Base-by-base conservation (phyloP, 1,140 invertebrate species). In the Macrocentrus cingulum region DNA sequence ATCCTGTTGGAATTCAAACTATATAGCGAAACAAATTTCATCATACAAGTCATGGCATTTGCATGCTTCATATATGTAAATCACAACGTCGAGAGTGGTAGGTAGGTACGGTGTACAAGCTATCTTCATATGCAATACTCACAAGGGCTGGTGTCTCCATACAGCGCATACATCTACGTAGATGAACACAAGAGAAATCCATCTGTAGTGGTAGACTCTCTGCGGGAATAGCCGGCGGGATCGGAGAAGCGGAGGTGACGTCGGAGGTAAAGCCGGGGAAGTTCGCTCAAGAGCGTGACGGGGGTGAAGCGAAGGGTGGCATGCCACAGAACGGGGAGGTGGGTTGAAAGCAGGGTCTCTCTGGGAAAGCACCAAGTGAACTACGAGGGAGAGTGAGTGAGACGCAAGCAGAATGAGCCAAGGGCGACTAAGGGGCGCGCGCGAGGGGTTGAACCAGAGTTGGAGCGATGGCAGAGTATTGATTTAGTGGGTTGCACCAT, bases 391-490 rank as follows among this genome's bases (percentile, higher is more conserved):
- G 65, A 36, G 59, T 44, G 34, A 39, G 58, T 44, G 60, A 60
- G 66, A 62, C 61, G 56, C 51, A 62, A 59, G 50, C 59, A 53
- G 56, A 59, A 29, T 48, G 51, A 37, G 18, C 29, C 29, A 42
- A 58, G 46, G 46, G 56, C 42, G 59, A 62, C 42, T 61, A 64
- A 68, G 63, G 64, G 62, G 60, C 23, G 65, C 51, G 48, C 61
- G 56, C 54, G 66, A 66, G 75, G 74, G 75, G 70, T 72, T 72
- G 70, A 76, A 67, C 61, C 67, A 63, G 70, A 76, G 73, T 78
- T 70, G 70, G 75, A 77, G 76, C 76, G 77, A 80, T 80, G 77
- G 76, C 76, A 80, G 77, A 80, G 77, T 80, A 80, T 80, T 80
- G 77, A 80, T 80, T 80, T 80, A 80, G 77, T 80, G 74, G 75